Conservation (phyloP, 2,113 vertebrate genomes). For the Typhlomys cinereus region DNA sequence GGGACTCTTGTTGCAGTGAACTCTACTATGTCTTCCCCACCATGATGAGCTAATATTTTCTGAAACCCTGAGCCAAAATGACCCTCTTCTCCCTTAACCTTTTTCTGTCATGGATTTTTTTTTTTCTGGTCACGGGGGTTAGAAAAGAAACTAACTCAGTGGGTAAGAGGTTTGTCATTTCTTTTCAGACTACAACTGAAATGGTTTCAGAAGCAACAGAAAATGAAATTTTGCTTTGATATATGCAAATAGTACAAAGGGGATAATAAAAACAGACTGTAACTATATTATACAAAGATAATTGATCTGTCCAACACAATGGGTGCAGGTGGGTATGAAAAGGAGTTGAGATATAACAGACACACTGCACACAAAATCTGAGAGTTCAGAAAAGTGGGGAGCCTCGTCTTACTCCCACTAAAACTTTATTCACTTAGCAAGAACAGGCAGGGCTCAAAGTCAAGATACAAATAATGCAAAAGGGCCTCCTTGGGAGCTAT, state of each 20-base stretch:
- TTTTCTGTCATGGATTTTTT: neutral
- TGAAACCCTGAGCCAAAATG: neutral
- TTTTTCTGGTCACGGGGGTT: neutral
- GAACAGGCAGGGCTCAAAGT: too few species aligned
- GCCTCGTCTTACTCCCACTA: too few species aligned
- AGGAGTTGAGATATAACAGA: too few species aligned
- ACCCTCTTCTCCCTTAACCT: neutral
- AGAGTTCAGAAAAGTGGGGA: too few species aligned
- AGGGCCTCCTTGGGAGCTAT: too few species aligned
- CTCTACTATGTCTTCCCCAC: neutral
- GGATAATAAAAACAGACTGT: neutral
- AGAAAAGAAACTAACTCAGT: neutral
- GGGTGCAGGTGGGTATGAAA: too few species aligned
- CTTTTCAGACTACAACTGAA: conserved; percentile 1
- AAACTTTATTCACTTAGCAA: too few species aligned
- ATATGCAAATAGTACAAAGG: neutral
- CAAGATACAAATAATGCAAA: too few species aligned
- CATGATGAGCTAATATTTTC: neutral
- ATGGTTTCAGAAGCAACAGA: neutral
- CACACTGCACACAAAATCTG: too few species aligned
- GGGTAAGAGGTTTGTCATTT: neutral
- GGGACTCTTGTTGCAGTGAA: too few species aligned
- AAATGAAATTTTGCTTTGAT: neutral
- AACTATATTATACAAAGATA: neutral
- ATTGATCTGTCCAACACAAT: too few species aligned